Percentiles rank a stretch among this genome's conserved stretches.
Conservation (phyloP, 2,113 vertebrate species). For the Melanerpes aurifrons region DNA sequence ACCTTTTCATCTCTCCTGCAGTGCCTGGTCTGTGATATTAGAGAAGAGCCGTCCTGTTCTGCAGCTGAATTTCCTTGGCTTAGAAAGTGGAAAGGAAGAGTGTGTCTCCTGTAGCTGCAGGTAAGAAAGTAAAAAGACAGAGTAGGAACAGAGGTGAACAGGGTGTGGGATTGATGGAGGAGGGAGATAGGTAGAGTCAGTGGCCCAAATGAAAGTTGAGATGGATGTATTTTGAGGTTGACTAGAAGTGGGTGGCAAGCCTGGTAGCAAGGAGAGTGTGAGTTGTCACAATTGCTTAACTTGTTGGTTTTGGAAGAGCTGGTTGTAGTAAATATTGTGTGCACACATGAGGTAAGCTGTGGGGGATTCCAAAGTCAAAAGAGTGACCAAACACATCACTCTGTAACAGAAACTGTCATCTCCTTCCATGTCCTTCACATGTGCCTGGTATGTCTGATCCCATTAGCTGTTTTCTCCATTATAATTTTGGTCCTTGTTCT, state of each 20-base stretch:
- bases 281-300: neutral
- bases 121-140: slow-evolving; percentile 1
- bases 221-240: neutral
- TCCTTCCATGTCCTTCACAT: neutral
- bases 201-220: neutral
- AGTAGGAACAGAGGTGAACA: neutral
- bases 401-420: neutral
- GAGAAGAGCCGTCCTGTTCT: neutral
- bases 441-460: neutral
- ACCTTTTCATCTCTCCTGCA: neutral
- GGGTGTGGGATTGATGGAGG: neutral
- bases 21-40: neutral
- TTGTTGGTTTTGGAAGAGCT: neutral
- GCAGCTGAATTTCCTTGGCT: neutral
- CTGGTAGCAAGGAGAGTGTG: neutral
- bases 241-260: neutral
- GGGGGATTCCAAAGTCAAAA: neutral
- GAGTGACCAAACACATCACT: neutral
- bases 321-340: neutral
- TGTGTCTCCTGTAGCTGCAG: neutral
- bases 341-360: accelerated
- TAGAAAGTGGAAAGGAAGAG: neutral
- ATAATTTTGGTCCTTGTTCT: neutral
- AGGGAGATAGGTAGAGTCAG: neutral
- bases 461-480: neutral